phyloP scores from a whole-genome alignment of 2,113 vertebrate species.

The Centropristis striata region DNA sequence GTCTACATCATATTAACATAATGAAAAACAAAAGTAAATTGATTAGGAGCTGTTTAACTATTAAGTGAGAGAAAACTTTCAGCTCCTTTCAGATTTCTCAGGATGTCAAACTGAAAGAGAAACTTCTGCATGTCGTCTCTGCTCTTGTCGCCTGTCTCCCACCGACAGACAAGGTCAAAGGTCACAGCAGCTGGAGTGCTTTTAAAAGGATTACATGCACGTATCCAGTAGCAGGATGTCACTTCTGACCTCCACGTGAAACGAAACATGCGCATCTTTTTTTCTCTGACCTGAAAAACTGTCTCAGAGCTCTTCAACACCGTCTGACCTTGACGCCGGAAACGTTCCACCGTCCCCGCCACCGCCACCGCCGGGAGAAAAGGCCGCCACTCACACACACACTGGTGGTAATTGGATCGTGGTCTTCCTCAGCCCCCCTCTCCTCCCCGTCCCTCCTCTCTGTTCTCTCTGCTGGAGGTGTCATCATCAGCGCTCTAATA shows the following conservation, averaged over 20 bases:
- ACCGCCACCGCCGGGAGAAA: conserved; percentile 13
- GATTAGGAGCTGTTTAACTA: too few species aligned
- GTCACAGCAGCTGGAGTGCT: conserved; percentile 25
- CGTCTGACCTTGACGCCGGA: conserved; percentile 43
- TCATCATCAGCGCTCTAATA: conserved; percentile 64
- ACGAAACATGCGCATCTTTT: not conserved
- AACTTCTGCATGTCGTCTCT: not conserved
- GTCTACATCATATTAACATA: too few species aligned
- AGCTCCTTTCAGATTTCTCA: too few species aligned
- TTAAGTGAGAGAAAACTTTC: too few species aligned
- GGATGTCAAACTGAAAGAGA: too few species aligned
- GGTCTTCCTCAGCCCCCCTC: conserved; percentile 31
- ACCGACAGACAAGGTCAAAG: conserved; percentile 20
- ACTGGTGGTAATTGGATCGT: conserved; percentile 59
- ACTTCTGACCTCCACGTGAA: conserved; percentile 40
- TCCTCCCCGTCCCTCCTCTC: conserved; percentile 4
- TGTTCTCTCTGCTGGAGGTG: conserved; percentile 60
- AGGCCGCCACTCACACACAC: conserved; percentile 31
- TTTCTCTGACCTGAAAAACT: conserved; percentile 47
- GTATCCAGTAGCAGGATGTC: conserved; percentile 38
- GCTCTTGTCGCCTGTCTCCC: not conserved
- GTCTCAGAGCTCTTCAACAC: conserved; percentile 15
- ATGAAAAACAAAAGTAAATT: too few species aligned
- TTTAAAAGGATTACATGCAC: conserved; percentile 42
- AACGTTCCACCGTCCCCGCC: not conserved